These are phyloP conservation scores for Enteromius unitaeniatus DNA, from an alignment of 2,797 vertebrate species.

Conservation along the genomic window DNA sequence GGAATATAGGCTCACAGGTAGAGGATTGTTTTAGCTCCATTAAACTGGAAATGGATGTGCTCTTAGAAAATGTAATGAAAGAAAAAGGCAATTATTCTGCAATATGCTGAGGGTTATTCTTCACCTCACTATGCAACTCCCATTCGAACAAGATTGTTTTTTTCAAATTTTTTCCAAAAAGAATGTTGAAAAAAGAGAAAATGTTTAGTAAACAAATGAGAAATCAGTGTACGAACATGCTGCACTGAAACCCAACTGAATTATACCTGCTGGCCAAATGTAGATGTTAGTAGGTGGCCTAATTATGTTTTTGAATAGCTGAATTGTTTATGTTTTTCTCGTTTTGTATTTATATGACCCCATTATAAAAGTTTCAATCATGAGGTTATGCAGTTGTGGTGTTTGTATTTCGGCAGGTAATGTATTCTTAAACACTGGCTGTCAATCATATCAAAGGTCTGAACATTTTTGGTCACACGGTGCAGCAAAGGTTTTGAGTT, in stretches of 20 bases:
- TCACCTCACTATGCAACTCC: slow-evolving; percentile 39
- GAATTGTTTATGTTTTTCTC: not conserved
- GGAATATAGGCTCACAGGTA: slow-evolving; percentile 40
- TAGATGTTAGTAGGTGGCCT: slow-evolving; percentile 26
- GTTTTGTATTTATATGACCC: not conserved
- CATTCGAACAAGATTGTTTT: slow-evolving; percentile 58
- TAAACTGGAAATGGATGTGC: slow-evolving; percentile 49
- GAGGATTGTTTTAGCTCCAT: slow-evolving; percentile 51
- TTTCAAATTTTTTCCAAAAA: not conserved
- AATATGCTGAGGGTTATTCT: slow-evolving; percentile 29
- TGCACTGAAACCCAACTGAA: slow-evolving; percentile 1
- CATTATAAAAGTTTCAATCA: not conserved
- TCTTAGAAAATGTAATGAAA: slow-evolving; percentile 39
- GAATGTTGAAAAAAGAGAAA: not conserved
- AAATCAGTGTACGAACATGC: slow-evolving; percentile 18
- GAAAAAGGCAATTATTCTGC: slow-evolving; percentile 42
- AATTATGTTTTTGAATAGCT: slow-evolving; percentile 17
- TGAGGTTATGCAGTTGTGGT: not conserved
- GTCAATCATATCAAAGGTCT: slow-evolving; percentile 22
- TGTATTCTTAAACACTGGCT: not conserved
- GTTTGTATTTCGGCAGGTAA: slow-evolving; percentile 14
- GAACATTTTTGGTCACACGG: not conserved
- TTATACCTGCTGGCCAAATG: slow-evolving; percentile 29
- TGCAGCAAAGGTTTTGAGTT: slow-evolving; percentile 1
- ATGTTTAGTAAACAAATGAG: slow-evolving; percentile 16